Evolutionary conservation across 2,888 invertebrate species (phyloP).

Genomic region (Cremastobaeus sp.): DNA sequence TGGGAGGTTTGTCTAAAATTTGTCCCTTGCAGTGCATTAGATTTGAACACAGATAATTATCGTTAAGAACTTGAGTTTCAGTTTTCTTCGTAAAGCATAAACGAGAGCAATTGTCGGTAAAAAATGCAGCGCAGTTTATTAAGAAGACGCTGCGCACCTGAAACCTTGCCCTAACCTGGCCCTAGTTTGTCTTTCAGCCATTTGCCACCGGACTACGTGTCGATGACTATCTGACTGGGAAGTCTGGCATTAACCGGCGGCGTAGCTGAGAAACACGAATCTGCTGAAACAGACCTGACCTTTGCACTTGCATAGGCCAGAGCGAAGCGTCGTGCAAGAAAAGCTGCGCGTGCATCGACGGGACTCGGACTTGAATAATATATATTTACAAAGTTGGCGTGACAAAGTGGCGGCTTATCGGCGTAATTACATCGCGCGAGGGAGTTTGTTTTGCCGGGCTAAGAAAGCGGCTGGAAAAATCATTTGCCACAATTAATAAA

Average conservation of each 20-base stretch:
- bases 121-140: too few species aligned
- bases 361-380: slow-evolving; percentile 29
- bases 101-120: too few species aligned
- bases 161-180: slow-evolving; percentile 26
- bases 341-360: slow-evolving; percentile 29
- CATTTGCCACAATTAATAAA: slow-evolving; percentile 46
- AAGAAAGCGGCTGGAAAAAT: slow-evolving; percentile 22
- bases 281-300: slow-evolving; percentile 28
- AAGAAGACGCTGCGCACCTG: too few species aligned
- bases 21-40: too few species aligned
- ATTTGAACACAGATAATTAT: too few species aligned
- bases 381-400: slow-evolving; percentile 55
- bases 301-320: too few species aligned
- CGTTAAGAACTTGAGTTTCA: too few species aligned
- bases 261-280: slow-evolving; percentile 23
- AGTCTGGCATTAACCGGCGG: slow-evolving; percentile 7
- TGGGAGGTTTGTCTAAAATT: too few species aligned
- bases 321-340: too few species aligned
- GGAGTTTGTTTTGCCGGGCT: slow-evolving; percentile 32
- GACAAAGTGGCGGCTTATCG: slow-evolving; percentile 45
- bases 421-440: slow-evolving; percentile 49
- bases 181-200: slow-evolving; percentile 45
- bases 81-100: too few species aligned
- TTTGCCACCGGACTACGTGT: slow-evolving; percentile 46
- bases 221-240: slow-evolving; percentile 25